Evolutionary conservation across 2,888 invertebrate genomes (phyloP).

Genomic region (Ochlodes sylvanus): DNA sequence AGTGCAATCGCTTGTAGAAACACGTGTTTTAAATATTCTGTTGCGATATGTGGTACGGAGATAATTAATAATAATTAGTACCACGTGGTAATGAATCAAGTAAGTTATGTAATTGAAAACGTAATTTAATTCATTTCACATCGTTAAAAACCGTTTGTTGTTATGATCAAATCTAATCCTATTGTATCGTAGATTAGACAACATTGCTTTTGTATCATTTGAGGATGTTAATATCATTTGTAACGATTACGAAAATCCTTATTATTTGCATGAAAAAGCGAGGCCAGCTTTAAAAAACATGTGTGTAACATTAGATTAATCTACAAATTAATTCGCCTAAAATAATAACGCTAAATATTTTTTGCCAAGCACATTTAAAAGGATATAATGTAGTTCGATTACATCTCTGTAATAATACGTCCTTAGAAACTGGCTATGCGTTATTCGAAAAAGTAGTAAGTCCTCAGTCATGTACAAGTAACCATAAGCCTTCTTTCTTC

Average conservation of each 20-base stretch:
- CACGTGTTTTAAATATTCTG: slow-evolving; percentile 17
- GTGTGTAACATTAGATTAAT: too few relatives aligned
- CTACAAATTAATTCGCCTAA: too few relatives aligned
- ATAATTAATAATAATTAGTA: slow-evolving; percentile 10
- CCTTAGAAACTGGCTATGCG: slow-evolving; percentile 48
- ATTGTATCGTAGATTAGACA: neutral
- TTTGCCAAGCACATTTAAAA: slow-evolving; percentile 1
- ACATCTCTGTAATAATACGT: slow-evolving; percentile 53
- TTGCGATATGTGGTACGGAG: slow-evolving; percentile 14
- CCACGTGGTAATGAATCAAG: slow-evolving; percentile 14
- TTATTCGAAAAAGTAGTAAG: slow-evolving; percentile 46
- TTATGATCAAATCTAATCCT: slow-evolving; percentile 12
- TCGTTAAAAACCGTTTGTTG: slow-evolving; percentile 13
- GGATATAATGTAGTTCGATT: slow-evolving; percentile 56
- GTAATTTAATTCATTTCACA: slow-evolving; percentile 25
- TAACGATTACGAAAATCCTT: neutral
- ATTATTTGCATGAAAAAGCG: too few relatives aligned
- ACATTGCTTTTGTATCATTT: neutral
- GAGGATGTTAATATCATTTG: neutral
- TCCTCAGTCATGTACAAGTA: slow-evolving; percentile 38
- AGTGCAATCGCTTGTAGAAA: slow-evolving; percentile 7
- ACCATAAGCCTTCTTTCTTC: slow-evolving; percentile 43
- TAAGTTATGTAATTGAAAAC: slow-evolving; percentile 8
- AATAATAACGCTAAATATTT: too few relatives aligned
- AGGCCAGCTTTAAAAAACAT: too few relatives aligned